Conservation (phyloP, 2,113 vertebrate species). For the Sorex fumeus region DNA sequence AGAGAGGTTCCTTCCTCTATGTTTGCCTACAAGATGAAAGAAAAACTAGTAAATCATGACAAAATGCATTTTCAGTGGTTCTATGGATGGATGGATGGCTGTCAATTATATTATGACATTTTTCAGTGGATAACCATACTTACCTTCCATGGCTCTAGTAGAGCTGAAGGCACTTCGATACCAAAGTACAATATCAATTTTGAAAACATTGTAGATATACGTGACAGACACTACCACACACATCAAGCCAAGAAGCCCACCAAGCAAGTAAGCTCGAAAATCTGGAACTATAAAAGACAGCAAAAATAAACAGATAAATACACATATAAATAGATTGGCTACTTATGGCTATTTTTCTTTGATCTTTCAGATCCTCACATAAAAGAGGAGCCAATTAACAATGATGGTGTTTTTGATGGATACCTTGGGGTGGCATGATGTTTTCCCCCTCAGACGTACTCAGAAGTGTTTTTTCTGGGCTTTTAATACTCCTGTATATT, state of each 20-base stretch:
- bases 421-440: too few species aligned
- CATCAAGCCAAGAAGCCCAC: constrained; percentile 33
- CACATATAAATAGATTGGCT: neutral
- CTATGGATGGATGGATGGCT: fast-evolving
- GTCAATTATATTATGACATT: neutral
- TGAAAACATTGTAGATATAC: constrained; percentile 61
- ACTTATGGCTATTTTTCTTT: too few species aligned
- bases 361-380: too few species aligned
- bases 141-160: constrained; percentile 50
- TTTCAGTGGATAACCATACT: neutral
- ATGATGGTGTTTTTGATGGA: too few species aligned
- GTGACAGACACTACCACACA: neutral
- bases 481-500: too few species aligned
- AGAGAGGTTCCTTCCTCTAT: neutral
- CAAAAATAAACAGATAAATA: neutral
- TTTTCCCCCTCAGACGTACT: too few species aligned
- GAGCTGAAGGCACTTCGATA: constrained; percentile 73
- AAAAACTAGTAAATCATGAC: neutral
- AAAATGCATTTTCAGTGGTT: neutral
- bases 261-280: constrained; percentile 64
- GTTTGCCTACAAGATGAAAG: neutral
- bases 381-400: too few species aligned
- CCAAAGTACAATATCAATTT: constrained; percentile 81
- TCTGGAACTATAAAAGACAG: constrained; percentile 70
- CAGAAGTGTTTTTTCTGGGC: too few species aligned